Percentiles rank a stretch among this genome's conserved stretches.
phyloP scores from a whole-genome alignment of 1,140 invertebrate species.

The Vanessa atalanta region DNA sequence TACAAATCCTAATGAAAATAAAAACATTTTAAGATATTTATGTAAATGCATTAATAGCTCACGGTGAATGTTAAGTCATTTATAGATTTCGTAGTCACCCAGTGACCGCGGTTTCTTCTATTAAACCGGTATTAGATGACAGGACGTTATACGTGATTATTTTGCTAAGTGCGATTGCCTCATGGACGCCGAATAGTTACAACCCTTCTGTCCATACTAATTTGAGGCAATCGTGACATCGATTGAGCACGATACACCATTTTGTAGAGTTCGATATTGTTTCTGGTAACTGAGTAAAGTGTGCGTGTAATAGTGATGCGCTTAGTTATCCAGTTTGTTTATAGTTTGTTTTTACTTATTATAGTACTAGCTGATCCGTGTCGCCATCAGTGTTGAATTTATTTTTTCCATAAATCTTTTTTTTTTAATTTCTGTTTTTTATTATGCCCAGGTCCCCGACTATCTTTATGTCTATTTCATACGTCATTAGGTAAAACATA shows the following conservation, averaged over 20 bases:
- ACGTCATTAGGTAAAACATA: no score
- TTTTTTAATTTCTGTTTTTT: no score
- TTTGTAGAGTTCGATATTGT: background rate
- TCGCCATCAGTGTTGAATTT: no score
- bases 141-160: constrained; percentile 21
- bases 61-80: constrained; percentile 6
- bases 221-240: constrained; percentile 16
- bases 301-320: background rate
- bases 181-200: constrained; percentile 2
- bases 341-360: no score
- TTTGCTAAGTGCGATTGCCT: constrained; percentile 10
- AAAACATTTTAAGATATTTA: background rate
- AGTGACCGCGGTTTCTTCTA: constrained; percentile 18
- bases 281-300: background rate
- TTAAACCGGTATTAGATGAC: constrained; percentile 24
- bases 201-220: constrained; percentile 27
- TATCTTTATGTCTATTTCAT: no score
- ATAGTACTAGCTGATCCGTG: no score
- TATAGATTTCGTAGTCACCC: constrained; percentile 16
- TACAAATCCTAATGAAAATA: constrained; percentile 7
- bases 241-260: constrained; percentile 12
- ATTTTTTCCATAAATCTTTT: no score
- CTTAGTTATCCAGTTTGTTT: background rate
- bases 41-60: constrained; percentile 10
- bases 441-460: no score